Conservation (phyloP, 2,888 invertebrate genomes). For the Lithosia quadra region DNA sequence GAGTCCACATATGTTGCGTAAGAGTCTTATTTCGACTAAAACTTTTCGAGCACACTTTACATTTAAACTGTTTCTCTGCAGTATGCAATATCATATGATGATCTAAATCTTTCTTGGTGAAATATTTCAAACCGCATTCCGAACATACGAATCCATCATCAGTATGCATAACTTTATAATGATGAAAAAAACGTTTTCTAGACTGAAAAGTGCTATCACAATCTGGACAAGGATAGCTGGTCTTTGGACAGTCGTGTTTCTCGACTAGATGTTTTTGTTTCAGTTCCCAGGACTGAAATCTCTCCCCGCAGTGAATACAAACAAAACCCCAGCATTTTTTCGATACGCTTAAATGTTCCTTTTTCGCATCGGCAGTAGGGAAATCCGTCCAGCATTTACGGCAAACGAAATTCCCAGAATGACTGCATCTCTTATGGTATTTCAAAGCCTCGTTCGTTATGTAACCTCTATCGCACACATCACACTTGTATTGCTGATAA, state of each 20-base stretch:
- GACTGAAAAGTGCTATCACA: constrained; percentile 63
- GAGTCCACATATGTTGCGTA: constrained; percentile 77
- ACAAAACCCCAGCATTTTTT: constrained; percentile 71
- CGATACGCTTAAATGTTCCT: constrained; percentile 63
- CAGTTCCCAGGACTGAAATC: constrained; percentile 75
- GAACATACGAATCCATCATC: constrained; percentile 68
- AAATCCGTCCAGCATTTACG: constrained; percentile 76
- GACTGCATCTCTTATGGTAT: constrained; percentile 71
- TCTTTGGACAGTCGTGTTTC: constrained; percentile 61
- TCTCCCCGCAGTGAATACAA: constrained; percentile 71
- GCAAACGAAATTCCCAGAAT: constrained; percentile 67
- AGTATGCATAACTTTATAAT: constrained; percentile 70
- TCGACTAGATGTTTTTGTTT: constrained; percentile 70
- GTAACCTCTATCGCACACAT: constrained; percentile 74
- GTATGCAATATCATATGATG: constrained; percentile 82
- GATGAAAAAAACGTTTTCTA: constrained; percentile 69
- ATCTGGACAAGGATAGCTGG: constrained; percentile 70
- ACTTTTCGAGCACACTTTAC: constrained; percentile 78
- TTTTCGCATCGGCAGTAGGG: constrained; percentile 62
- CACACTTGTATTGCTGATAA: constrained; percentile 73
- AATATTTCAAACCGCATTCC: constrained; percentile 71
- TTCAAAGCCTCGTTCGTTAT: constrained; percentile 69
- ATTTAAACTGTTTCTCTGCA: constrained; percentile 77
- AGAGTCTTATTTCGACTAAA: constrained; percentile 81
- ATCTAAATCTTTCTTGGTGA: constrained; percentile 61